Evolutionary conservation across 64 coral and sea anemone species (phyloP).

Genomic region (Pocillopora verrucosa): DNA sequence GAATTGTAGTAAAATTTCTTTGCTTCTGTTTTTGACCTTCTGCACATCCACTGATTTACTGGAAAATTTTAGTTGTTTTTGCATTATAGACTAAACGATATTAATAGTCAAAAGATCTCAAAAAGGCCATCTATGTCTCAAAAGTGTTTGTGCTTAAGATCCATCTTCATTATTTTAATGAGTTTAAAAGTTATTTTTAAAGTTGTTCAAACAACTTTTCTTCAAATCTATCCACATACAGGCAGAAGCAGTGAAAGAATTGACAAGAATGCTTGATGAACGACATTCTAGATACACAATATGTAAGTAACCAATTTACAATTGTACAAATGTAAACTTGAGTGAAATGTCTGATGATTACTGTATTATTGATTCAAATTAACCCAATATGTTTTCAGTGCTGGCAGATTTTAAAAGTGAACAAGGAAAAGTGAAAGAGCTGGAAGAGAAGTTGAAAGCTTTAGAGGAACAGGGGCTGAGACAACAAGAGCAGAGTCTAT

Average conservation of each 20-base stretch:
- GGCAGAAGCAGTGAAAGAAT: constrained; percentile 56
- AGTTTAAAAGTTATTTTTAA: too few relatives aligned
- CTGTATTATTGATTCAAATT: background rate
- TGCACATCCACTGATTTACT: too few relatives aligned
- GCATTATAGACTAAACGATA: too few relatives aligned
- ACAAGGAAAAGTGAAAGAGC: constrained; percentile 59
- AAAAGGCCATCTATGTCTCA: background rate
- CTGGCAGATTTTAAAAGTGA: constrained; percentile 82
- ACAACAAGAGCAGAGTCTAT: constrained; percentile 57
- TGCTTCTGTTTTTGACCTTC: too few relatives aligned
- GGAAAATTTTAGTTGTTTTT: too few relatives aligned
- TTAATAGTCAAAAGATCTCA: too few relatives aligned
- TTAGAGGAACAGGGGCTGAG: constrained; percentile 62
- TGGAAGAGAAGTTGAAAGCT: constrained; percentile 68
- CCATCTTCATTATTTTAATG: too few relatives aligned
- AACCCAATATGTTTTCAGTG: constrained; percentile 36
- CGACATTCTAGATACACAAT: constrained; percentile 66
- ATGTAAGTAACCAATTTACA: constrained; percentile 36
- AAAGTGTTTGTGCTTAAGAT: too few relatives aligned
- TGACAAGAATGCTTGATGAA: constrained; percentile 76
- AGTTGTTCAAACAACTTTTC: background rate
- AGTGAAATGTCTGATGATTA: too few relatives aligned
- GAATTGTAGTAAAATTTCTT: too few relatives aligned
- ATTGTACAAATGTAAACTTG: background rate
- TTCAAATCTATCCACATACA: background rate